Evolutionary conservation across 2,888 invertebrate species (phyloP).

Genomic region (Venusia cambrica): DNA sequence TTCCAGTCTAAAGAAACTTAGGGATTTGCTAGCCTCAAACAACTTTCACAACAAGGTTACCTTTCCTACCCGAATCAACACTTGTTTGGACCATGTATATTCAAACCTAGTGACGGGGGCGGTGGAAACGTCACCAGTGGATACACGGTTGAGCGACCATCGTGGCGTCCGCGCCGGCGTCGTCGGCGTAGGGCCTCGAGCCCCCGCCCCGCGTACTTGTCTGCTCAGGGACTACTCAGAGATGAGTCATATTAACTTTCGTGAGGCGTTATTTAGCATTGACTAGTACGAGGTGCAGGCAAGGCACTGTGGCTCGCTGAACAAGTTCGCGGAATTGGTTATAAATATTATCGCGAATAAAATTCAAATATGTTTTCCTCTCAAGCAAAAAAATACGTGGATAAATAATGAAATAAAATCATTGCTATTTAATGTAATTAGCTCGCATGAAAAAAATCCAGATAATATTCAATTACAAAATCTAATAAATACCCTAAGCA

Average conservation of each 20-base stretch:
- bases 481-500: neutral
- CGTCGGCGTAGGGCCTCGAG: neutral
- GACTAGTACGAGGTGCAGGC: neutral
- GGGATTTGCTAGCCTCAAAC: slow-evolving; percentile 1
- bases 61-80: slow-evolving; percentile 6
- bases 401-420: slow-evolving; percentile 1
- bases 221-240: slow-evolving; percentile 2
- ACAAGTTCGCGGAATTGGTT: too few species aligned
- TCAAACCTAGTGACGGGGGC: neutral
- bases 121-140: slow-evolving; percentile 1
- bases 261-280: slow-evolving; percentile 1
- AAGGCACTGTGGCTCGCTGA: too few species aligned
- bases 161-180: slow-evolving; percentile 1
- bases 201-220: neutral
- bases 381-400: slow-evolving; percentile 2
- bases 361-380: slow-evolving; percentile 1
- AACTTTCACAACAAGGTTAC: slow-evolving; percentile 1
- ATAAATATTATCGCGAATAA: too few species aligned
- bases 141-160: slow-evolving; percentile 2
- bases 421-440: neutral
- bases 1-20: neutral
- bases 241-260: neutral
- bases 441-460: neutral
- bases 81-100: slow-evolving; percentile 6
- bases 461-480: neutral